Evolutionary conservation across 2,113 vertebrate genomes (phyloP), one percentile per base, ranked within the genome.

Genomic region (Nettapus auritus): DNA sequence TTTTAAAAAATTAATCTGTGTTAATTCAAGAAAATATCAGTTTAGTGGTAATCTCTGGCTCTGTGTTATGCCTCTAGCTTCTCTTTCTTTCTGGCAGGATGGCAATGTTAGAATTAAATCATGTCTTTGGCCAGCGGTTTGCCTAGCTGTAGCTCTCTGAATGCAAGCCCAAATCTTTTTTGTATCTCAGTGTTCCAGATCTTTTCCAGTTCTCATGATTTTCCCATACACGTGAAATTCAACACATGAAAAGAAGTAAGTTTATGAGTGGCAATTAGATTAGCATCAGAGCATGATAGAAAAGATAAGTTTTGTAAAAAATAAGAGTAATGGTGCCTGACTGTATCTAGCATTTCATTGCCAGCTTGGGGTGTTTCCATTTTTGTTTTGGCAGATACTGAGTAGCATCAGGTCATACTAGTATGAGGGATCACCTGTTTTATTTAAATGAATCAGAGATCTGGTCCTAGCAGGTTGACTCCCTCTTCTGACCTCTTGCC

Each of bases 21-120:
- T 89, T 94, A 81, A 94, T 93, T 91, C 46, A 85, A 55, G 81
- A 69, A 92, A 92, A 85, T 73, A 87, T 50, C 90, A 79, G 8
- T 89, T 76, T 90, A 93, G 48, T 82, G 25, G 56, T 76, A 90
- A 69, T 95, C 69, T 78, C 66, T 92, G 86, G 34, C 62, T 93
- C 77, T 11, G 6, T 46, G 53, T 92, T 77, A 71, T 93, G 69
- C 80, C 66, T 91, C 82, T 73, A 57, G 83, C 67, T 84, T 89
- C 77, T 70, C 28, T 63, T 91, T 87, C 29, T 81, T 86, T 92
- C 52, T 86, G 88, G 73, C 56, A 78, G 55, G 69, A 64, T 83
- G 82, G 69, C 69, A 85, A 28, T 64, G 68, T 78, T 73, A 86
- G 76, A 96, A 90, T 86, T 80, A 90, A 90, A 95, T 89, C 52